These are phyloP conservation scores for Oryctolagus cuniculus DNA, from an alignment of 2,113 vertebrate genomes.

Conservation along the genomic window mOryCun1.1 NC_091438.1:89275001-89275500, in stretches of 20 bases:
- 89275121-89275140: background rate
- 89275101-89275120: background rate
- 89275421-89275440: constrained; percentile 41
- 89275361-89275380: background rate
- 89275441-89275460: background rate
- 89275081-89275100: background rate
- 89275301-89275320: background rate
- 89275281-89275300: background rate
- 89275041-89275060: constrained; percentile 20
- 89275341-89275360: background rate
- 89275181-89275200: background rate
- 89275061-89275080: constrained; percentile 6
- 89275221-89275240: background rate
- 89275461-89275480: background rate
- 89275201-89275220: constrained; percentile 9
- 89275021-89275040: constrained; percentile 49
- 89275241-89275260: background rate
- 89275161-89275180: constrained; percentile 14
- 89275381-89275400: background rate
- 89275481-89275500: background rate
- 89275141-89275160: constrained; percentile 16
- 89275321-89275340: background rate
- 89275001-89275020: background rate
- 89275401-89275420: background rate
- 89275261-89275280: background rate